Conservation (phyloP, 1,140 invertebrate genomes). For the Ostrea denselamellosa region DNA sequence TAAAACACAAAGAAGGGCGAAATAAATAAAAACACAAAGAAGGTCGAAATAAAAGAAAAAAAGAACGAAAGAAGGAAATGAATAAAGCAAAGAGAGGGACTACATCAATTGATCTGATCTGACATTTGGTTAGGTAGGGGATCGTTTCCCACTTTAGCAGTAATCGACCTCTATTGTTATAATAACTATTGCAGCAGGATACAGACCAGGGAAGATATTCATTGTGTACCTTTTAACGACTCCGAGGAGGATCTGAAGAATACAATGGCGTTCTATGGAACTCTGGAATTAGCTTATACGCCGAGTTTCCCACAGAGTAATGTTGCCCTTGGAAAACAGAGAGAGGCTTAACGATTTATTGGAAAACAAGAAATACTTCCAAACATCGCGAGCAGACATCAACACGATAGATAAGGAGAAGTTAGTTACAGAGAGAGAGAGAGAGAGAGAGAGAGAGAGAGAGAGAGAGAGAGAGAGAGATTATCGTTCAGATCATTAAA, state of each 20-base stretch:
- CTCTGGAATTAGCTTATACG: not conserved
- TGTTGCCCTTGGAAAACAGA: not conserved
- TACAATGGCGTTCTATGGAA: not conserved
- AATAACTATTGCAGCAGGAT: not conserved
- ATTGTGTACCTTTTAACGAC: conserved; percentile 21
- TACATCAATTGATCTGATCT: no score
- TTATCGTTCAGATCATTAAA: not conserved
- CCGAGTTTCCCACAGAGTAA: not conserved
- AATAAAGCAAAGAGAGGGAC: no score
- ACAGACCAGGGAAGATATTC: not conserved
- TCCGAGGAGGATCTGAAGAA: not conserved
- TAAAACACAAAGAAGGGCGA: no score
- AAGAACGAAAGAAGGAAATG: no score
- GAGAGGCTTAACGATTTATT: not conserved
- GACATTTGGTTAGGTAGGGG: no score
- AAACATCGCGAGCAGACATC: not conserved
- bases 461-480: not conserved
- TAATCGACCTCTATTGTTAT: not conserved
- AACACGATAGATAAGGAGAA: not conserved
- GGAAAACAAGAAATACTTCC: not conserved
- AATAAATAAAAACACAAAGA: no score
- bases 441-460: conserved; percentile 37
- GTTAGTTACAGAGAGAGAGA: conserved; percentile 3
- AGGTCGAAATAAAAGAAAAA: no score
- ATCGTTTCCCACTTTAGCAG: not conserved